Evolutionary conservation across 2,113 vertebrate species (phyloP).

Genomic region (Rhinolophus ferrumequinum): DNA sequence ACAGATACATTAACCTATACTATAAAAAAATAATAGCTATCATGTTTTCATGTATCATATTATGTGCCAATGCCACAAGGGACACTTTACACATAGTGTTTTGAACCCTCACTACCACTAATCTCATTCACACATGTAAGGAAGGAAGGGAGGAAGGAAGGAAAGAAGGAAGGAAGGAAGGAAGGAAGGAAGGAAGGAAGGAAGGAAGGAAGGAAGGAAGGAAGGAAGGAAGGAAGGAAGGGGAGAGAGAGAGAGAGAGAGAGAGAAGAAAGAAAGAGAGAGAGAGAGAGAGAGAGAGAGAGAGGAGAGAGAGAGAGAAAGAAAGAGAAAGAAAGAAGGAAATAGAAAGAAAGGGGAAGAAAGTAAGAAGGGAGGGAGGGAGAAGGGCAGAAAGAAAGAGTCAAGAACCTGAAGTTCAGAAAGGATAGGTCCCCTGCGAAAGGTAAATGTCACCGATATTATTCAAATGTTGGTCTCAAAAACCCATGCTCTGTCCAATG

Average conservation of each 20-base stretch:
- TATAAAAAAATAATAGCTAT: not conserved
- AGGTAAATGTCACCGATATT: not conserved
- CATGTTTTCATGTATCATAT: not conserved
- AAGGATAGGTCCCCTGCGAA: not conserved
- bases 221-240: not conserved
- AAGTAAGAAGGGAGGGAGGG: too few relatives aligned
- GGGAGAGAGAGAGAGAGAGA: not conserved
- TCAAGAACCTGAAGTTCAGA: not conserved
- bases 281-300: too few relatives aligned
- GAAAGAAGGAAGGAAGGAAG: too few relatives aligned
- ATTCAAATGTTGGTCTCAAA: not conserved
- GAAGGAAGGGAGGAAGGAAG: not conserved
- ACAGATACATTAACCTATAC: not conserved
- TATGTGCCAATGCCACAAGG: not conserved
- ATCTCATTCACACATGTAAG: not conserved
- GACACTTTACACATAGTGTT: not conserved
- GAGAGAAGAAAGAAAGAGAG: too few relatives aligned
- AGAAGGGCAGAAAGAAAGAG: not conserved
- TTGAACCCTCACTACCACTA: not conserved
- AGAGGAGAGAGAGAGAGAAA: too few relatives aligned
- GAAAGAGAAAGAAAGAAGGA: too few relatives aligned
- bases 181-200: too few relatives aligned
- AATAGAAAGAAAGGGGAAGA: too few relatives aligned
- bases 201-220: too few relatives aligned
- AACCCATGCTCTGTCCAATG: too few relatives aligned